Base-by-base conservation (phyloP, 1,140 invertebrate genomes). In the Leptopilina clavipes region DNA sequence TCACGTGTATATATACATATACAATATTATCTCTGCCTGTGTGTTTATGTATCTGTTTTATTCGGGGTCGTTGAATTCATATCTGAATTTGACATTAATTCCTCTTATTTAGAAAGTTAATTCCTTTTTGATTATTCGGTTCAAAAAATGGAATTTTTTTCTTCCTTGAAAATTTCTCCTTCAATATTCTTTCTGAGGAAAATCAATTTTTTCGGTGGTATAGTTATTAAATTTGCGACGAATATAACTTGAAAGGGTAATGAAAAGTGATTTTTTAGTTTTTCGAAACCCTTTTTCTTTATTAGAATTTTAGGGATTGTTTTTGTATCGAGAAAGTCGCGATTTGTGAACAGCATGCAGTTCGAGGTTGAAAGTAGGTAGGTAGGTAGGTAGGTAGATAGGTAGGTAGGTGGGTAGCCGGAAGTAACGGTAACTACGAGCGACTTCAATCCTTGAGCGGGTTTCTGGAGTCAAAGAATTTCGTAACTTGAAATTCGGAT, bases 301-400 rank as follows among this genome's bases (percentile, higher is more conserved):
- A 31, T 25, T 25, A 25, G 56, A 31, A 19, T 17, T 31, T 65
- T 65, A 65, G 59, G 59, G 59, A 65, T 65, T 9, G 59, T 31
- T 31, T n/a, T 72, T 25, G 71, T 48, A 22, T 48, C 18, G 37
- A 76, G 76, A 73, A 77, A 75, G 76, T 75, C 54, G 44, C 76
- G 48, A 73, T 82, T 76, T 77, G 74, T 77, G 70, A 43, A 70
- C 31, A 76, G 45, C 43, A 48, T 71, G 70, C 45, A 71, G 73
- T 40, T 81, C 76, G 81, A 85, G 84, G 84, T 85, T 82, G 84
- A 88, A 88, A 88, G 86, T 86, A 87, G 86, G 84, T 86, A 87
- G 85, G 86, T 86, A 88, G 84, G 86, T 87, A 87, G 86, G 81
- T 86, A 86, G 86, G 86, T 87, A 86, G 86, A 80, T 86, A 86